Evolutionary conservation across 2,113 vertebrate genomes (phyloP).

Genomic region (Psettodes erumei): DNA sequence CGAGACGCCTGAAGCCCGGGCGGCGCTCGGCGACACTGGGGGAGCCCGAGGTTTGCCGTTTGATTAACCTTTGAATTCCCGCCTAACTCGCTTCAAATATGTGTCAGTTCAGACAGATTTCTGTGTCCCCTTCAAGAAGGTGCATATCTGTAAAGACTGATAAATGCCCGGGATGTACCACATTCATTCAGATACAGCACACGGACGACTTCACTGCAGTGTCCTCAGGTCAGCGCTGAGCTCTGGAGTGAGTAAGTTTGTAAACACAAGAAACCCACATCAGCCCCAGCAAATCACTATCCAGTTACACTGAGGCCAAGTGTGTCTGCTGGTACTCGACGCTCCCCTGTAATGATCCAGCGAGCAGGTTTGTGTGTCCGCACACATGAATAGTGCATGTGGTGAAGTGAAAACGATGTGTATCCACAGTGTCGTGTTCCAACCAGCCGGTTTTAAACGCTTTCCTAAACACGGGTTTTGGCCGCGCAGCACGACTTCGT

Average conservation of each 20-base stretch:
- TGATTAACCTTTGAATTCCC: not conserved
- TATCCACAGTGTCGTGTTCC: too few relatives aligned
- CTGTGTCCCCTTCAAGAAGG: not conserved
- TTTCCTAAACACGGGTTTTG: too few relatives aligned
- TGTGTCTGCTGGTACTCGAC: not conserved
- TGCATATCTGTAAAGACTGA: not conserved
- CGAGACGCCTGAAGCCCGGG: not conserved
- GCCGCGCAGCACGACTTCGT: too few relatives aligned
- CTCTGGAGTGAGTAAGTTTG: too few relatives aligned
- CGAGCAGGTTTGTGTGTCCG: too few relatives aligned
- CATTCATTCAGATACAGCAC: not conserved
- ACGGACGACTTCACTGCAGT: too few relatives aligned
- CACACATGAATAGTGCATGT: too few relatives aligned
- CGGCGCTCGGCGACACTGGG: not conserved
- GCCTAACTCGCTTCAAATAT: not conserved
- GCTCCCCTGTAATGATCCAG: not conserved
- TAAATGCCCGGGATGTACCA: not conserved
- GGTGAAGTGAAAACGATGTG: too few relatives aligned
- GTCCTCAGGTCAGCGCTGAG: too few relatives aligned
- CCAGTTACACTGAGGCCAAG: not conserved
- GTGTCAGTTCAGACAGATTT: not conserved
- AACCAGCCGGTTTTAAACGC: too few relatives aligned
- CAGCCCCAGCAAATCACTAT: not conserved
- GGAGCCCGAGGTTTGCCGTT: not conserved
- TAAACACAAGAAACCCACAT: not conserved